Base-by-base conservation (phyloP, 2,113 vertebrate genomes). In the Cebidichthys violaceus region DNA sequence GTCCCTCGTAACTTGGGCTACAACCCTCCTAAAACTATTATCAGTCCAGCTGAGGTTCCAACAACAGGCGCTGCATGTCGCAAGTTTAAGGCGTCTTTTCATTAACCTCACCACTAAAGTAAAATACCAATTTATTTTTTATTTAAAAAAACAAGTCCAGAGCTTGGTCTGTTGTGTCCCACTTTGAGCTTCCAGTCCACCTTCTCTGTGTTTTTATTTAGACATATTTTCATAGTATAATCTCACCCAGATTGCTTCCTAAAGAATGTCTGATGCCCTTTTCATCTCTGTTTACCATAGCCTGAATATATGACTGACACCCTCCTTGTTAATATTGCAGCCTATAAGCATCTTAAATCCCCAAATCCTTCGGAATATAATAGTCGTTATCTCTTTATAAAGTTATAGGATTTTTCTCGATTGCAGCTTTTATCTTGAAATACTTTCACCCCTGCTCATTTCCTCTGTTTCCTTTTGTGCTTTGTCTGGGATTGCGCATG, bases 381-480 rank as follows among this genome's bases (percentile, higher is more conserved):
- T 77, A 82, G 74, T 88, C 80, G 72, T 91, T 89, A 87, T 92
- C 72, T 84, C 82, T 92, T 93, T 90, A 88, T 87, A 89, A 94
- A 93, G 86, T 93, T 92, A 72, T 57, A 69, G 59, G 84, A 86
- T 82, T 87, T 87, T 82, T 87, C 69, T 77, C 70, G 69, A 88
- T 80, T 64, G 86, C 70, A 81, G 87, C 86, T 84, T 93, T 94
- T 88, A 91, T 92, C 86, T 94, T 85, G 85, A 87, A 94, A 91
- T 72, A 77, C 84, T 88, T 91, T 92, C 78, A 77, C 86, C 86
- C 71, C 50, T 85, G 87, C 83, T 90, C 89, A 92, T 93, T 94
- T 94, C 90, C 92, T 92, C 72, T 65, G 81, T 81, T 86, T 88
- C 83, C 87, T 66, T 90, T 90, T 92, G 89, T 90, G 89, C 77